Evolutionary conservation across 1,140 invertebrate species (phyloP).

Genomic region (Neodiprion virginianus): DNA sequence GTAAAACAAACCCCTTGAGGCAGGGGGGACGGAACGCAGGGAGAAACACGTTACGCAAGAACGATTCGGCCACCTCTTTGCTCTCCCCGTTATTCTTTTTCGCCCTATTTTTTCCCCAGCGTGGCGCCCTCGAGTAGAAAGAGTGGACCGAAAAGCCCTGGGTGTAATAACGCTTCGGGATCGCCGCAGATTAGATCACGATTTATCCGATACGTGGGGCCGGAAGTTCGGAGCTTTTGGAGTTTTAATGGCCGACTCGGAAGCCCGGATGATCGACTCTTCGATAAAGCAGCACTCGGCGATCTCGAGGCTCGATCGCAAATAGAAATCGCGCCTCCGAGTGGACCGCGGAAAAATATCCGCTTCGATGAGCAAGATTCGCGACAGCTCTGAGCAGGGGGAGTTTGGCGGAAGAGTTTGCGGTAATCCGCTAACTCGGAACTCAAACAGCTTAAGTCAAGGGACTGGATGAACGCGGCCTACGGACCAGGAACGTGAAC

Average conservation of each 20-base stretch:
- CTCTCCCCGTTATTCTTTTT: constrained; percentile 17
- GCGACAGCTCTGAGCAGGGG: constrained; percentile 22
- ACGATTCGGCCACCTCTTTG: background rate
- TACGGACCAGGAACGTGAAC: background rate
- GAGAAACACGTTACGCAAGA: too few relatives aligned
- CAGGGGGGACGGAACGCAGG: too few relatives aligned
- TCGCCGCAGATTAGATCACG: too few relatives aligned
- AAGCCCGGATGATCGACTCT: background rate
- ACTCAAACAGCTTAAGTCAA: constrained; percentile 57
- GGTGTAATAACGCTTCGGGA: too few relatives aligned
- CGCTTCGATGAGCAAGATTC: constrained; percentile 15
- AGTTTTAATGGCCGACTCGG: too few relatives aligned
- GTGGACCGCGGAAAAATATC: too few relatives aligned
- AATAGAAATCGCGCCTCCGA: too few relatives aligned
- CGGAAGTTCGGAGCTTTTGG: too few relatives aligned
- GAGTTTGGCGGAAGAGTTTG: constrained; percentile 42
- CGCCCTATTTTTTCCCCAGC: background rate
- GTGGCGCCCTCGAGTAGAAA: background rate
- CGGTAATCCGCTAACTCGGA: constrained; percentile 54
- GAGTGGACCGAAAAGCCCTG: background rate
- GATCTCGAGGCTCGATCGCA: constrained; percentile 14
- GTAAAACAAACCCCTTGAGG: too few relatives aligned
- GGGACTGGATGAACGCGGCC: constrained; percentile 29
- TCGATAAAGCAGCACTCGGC: background rate
- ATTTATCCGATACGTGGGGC: too few relatives aligned